Evolutionary conservation across 1,140 invertebrate genomes (phyloP).

Genomic region (Calosoma granatense): DNA sequence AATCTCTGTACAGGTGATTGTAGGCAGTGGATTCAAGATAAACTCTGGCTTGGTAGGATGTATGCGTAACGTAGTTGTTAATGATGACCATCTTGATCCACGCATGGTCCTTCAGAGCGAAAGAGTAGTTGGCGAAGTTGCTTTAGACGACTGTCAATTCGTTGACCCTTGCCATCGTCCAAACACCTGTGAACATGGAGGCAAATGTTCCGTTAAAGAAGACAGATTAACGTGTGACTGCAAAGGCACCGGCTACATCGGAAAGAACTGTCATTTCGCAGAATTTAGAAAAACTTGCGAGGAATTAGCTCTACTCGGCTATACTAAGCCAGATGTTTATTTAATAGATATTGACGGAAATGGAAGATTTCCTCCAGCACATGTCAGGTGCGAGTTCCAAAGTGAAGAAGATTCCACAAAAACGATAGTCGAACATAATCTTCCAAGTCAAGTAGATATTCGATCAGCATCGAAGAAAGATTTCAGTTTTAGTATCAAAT

Average conservation of each 20-base stretch:
- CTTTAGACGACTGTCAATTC: slow-evolving; percentile 82
- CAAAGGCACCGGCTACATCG: slow-evolving; percentile 73
- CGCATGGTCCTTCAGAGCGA: slow-evolving; percentile 72
- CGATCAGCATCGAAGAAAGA: slow-evolving; percentile 61
- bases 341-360: slow-evolving; percentile 89
- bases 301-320: slow-evolving; percentile 73
- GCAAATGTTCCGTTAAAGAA: slow-evolving; percentile 79
- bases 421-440: slow-evolving; percentile 85
- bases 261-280: slow-evolving; percentile 89
- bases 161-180: slow-evolving; percentile 80
- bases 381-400: slow-evolving; percentile 86
- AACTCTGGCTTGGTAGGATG: slow-evolving; percentile 75
- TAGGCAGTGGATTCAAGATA: slow-evolving; percentile 61
- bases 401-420: slow-evolving; percentile 75
- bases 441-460: slow-evolving; percentile 81
- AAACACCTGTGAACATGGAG: slow-evolving; percentile 84
- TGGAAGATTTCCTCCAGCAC: slow-evolving; percentile 77
- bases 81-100: slow-evolving; percentile 59
- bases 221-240: slow-evolving; percentile 82
- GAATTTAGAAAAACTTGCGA: slow-evolving; percentile 84
- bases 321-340: slow-evolving; percentile 80
- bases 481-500: slow-evolving; percentile 75
- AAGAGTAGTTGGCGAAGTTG: slow-evolving; percentile 72
- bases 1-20: slow-evolving; percentile 49
- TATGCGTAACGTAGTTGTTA: slow-evolving; percentile 79